Conservation (phyloP, 2,113 vertebrate species). For the Burhinus bistriatus region DNA sequence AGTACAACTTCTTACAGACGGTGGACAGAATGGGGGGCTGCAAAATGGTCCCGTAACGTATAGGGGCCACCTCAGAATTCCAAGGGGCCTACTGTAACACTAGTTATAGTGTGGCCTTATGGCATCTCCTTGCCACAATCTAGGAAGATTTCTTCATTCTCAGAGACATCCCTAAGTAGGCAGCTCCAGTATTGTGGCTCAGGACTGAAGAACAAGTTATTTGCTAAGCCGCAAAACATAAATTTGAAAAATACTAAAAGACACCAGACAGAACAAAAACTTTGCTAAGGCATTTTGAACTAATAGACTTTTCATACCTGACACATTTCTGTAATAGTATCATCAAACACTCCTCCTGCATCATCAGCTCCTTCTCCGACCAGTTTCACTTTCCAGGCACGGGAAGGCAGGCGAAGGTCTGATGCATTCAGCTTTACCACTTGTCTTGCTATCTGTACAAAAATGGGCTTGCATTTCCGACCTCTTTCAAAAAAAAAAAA, state of each 20-base stretch:
- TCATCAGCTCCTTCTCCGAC: conserved; percentile 87
- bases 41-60: not conserved
- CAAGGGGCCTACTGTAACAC: not conserved
- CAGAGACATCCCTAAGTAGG: not conserved
- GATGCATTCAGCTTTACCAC: conserved; percentile 87
- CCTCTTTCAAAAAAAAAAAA: conserved; percentile 60
- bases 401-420: conserved; percentile 83
- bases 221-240: not conserved
- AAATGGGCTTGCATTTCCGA: conserved; percentile 87
- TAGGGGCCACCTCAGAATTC: not conserved
- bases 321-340: conserved; percentile 88
- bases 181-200: not conserved
- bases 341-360: conserved; percentile 86
- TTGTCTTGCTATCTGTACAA: conserved; percentile 85
- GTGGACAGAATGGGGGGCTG: not conserved
- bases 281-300: not conserved
- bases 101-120: not conserved
- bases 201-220: not conserved
- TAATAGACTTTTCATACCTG: conserved; percentile 65
- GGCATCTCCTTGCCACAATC: not conserved
- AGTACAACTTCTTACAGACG: not conserved
- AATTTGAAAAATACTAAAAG: not conserved
- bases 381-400: conserved; percentile 86
- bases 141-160: not conserved
- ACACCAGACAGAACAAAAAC: not conserved